phyloP scores from a whole-genome alignment of 2,888 invertebrate genomes.

The Catocala fraxini region DNA sequence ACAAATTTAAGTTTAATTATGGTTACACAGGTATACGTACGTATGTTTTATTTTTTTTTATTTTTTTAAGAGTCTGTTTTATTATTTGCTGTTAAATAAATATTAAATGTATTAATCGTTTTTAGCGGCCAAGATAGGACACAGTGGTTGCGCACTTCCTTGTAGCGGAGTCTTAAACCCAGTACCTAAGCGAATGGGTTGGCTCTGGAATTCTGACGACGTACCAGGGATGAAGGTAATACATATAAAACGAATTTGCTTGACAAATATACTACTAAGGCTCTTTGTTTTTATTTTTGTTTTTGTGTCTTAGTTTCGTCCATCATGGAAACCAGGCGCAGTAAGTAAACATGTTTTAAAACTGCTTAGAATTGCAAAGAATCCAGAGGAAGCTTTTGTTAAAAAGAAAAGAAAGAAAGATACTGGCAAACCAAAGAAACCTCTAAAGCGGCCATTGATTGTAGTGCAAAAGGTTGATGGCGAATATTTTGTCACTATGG shows the following conservation, averaged over 20 bases:
- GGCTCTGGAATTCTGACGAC: slow-evolving; percentile 81
- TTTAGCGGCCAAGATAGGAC: slow-evolving; percentile 81
- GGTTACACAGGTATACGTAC: slow-evolving; percentile 85
- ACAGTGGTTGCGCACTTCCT: slow-evolving; percentile 72
- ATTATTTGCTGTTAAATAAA: background rate
- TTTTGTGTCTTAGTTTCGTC: slow-evolving; percentile 76
- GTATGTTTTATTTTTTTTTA: slow-evolving; percentile 60
- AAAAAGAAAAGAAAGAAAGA: slow-evolving; percentile 72
- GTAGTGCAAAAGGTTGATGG: slow-evolving; percentile 78
- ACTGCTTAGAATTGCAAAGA: slow-evolving; percentile 72
- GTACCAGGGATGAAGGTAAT: slow-evolving; percentile 77
- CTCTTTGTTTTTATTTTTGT: slow-evolving; percentile 39
- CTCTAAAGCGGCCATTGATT: slow-evolving; percentile 75
- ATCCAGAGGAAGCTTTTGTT: slow-evolving; percentile 68
- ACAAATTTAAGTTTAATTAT: slow-evolving; percentile 80
- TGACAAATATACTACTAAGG: background rate
- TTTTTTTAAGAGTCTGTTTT: background rate
- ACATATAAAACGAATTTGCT: slow-evolving; percentile 5
- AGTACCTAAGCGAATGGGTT: slow-evolving; percentile 84
- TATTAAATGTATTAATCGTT: slow-evolving; percentile 12
- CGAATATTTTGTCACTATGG: slow-evolving; percentile 80
- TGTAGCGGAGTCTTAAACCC: slow-evolving; percentile 66
- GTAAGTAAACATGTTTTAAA: slow-evolving; percentile 75
- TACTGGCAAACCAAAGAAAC: slow-evolving; percentile 63
- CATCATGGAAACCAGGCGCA: slow-evolving; percentile 81